phyloP scores from a whole-genome alignment of 2,888 invertebrate species.

The Eristalis intricaria region DNA sequence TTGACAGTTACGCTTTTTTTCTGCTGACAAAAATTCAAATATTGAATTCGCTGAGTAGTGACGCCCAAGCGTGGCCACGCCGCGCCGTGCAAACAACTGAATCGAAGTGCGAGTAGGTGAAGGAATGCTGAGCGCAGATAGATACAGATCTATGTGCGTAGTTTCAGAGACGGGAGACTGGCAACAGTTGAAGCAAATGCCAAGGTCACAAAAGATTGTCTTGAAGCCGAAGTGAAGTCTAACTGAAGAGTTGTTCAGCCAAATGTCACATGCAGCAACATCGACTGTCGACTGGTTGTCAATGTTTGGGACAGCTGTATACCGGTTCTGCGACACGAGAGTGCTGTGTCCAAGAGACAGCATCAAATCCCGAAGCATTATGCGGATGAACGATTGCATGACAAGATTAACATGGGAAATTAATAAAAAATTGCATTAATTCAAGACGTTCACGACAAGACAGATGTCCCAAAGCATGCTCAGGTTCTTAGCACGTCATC shows the following conservation, averaged over 20 bases:
- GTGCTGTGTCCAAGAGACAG: neutral
- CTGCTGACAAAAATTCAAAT: neutral
- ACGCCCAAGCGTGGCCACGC: neutral
- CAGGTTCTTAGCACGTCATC: neutral
- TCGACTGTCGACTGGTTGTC: neutral
- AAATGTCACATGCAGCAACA: neutral
- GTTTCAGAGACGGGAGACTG: neutral
- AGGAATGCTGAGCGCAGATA: neutral
- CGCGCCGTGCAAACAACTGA: neutral
- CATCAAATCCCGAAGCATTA: neutral
- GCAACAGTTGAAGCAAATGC: neutral
- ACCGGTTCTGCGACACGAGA: neutral
- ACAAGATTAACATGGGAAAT: neutral
- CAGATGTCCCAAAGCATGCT: neutral
- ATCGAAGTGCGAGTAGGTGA: neutral
- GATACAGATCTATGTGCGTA: neutral
- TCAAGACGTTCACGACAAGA: neutral
- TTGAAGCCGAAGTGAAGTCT: neutral
- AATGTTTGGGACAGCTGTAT: neutral
- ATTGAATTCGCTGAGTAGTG: neutral
- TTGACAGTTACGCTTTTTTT: constrained; percentile 46
- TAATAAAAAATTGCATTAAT: neutral
- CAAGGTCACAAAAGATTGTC: neutral
- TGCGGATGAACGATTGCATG: neutral
- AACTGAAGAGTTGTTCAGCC: neutral